Conservation (phyloP, 2,797 vertebrate species). For the Tympanoctomys barrerae region DNA sequence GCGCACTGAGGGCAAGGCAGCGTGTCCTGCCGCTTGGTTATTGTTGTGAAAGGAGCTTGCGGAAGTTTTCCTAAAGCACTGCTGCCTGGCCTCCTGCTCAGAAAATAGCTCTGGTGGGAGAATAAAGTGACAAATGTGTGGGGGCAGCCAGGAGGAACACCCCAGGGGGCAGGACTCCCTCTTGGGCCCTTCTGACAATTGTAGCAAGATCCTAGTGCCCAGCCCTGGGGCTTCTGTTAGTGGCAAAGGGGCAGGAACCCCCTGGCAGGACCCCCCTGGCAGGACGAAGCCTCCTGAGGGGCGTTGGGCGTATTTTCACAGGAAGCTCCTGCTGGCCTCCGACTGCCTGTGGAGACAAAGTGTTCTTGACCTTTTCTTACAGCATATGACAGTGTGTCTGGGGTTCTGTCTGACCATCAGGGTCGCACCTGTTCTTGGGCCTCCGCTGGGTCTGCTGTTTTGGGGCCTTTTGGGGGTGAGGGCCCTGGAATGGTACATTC, state of each 20-base stretch:
- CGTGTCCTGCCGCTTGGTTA: background rate
- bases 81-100: background rate
- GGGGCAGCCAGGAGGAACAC: background rate
- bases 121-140: background rate
- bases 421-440: background rate
- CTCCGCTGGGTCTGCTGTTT: background rate
- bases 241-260: no score
- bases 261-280: background rate
- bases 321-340: background rate
- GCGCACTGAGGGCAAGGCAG: no score
- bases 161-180: background rate
- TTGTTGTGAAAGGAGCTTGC: background rate
- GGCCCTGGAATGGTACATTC: background rate
- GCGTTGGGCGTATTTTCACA: background rate
- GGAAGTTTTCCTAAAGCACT: background rate
- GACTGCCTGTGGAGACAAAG: background rate
- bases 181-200: background rate
- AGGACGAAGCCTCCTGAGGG: background rate
- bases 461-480: background rate
- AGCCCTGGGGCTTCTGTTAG: background rate
- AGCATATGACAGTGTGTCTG: no score
- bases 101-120: background rate
- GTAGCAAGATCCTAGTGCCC: accelerated
- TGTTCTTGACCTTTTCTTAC: background rate
- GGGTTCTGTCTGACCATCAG: accelerated